A percentile compares a stretch with the other conserved stretches of the same genome.
phyloP scores from a whole-genome alignment of 2,113 vertebrate species.

The Pteronura brasiliensis region DNA sequence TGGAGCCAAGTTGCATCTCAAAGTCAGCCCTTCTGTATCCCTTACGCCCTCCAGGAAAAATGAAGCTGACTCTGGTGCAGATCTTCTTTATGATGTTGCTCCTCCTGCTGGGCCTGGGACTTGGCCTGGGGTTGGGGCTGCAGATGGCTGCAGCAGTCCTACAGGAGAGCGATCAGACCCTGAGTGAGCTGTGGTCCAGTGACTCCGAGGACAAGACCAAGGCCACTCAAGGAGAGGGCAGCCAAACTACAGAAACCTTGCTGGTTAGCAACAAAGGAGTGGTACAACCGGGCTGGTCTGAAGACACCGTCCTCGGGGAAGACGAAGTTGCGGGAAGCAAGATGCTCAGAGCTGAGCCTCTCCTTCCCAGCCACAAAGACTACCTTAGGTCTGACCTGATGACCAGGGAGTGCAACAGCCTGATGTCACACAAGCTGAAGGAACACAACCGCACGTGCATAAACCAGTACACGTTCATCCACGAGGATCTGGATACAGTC shows the following conservation, averaged over 20 bases:
- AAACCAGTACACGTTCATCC: constrained; percentile 58
- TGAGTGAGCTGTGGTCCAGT: constrained; percentile 61
- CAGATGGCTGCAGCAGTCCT: constrained; percentile 51
- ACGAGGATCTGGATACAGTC: not conserved
- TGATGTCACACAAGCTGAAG: constrained; percentile 63
- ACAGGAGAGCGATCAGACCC: constrained; percentile 7
- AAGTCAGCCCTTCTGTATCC: not conserved
- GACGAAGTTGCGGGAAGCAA: constrained; percentile 37
- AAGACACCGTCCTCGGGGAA: not conserved
- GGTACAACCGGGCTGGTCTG: not conserved
- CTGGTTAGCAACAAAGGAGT: not conserved
- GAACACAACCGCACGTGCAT: constrained; percentile 7
- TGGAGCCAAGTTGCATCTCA: not conserved
- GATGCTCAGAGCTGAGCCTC: not conserved
- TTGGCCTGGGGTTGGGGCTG: constrained; percentile 67
- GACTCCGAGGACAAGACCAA: constrained; percentile 35
- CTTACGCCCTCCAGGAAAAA: constrained; percentile 33
- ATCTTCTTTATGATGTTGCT: constrained; percentile 58
- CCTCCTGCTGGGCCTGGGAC: constrained; percentile 63
- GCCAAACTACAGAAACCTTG: not conserved
- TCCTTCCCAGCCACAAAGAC: not conserved
- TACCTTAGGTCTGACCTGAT: not conserved
- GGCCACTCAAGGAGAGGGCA: not conserved
- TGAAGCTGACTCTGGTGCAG: constrained; percentile 62
- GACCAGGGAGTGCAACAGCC: constrained; percentile 51